Percentiles rank a stretch among this genome's conserved stretches.
Conservation (phyloP, 2,888 invertebrate species). For the Xanthostigma xanthostigma region DNA sequence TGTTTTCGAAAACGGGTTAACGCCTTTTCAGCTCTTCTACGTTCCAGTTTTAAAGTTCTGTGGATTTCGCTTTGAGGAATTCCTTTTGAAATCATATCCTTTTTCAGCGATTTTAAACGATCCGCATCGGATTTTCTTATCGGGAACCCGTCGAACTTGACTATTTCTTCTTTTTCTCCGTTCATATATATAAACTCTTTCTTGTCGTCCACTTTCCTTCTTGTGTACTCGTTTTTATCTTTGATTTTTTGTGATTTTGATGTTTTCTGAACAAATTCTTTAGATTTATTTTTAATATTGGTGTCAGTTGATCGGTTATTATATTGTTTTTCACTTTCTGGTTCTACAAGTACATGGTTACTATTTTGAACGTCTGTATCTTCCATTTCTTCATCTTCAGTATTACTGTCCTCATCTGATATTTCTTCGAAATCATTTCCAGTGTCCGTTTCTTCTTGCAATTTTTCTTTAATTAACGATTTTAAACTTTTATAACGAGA, state of each 20-base stretch:
- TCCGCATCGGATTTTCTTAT: slow-evolving; percentile 55
- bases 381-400: background rate
- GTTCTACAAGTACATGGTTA: background rate
- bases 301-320: slow-evolving; percentile 11
- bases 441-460: background rate
- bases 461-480: background rate
- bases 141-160: slow-evolving; percentile 54
- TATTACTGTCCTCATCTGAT: background rate
- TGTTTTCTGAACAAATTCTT: too few relatives aligned
- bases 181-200: slow-evolving; percentile 29
- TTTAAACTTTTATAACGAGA: background rate
- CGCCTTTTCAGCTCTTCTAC: slow-evolving; percentile 56
- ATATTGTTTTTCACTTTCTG: slow-evolving; percentile 7
- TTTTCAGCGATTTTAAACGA: slow-evolving; percentile 41
- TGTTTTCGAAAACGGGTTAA: slow-evolving; percentile 48
- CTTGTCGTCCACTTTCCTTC: slow-evolving; percentile 16
- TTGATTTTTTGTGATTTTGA: background rate
- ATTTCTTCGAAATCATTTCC: background rate
- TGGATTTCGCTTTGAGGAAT: slow-evolving; percentile 52
- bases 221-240: slow-evolving; percentile 20
- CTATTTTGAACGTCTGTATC: background rate
- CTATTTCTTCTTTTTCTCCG: slow-evolving; percentile 44
- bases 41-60: slow-evolving; percentile 49
- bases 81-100: slow-evolving; percentile 48
- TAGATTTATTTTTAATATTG: too few relatives aligned